Evolutionary conservation across 1,140 invertebrate genomes (phyloP).

Genomic region (Rhopalosiphum padi): DNA sequence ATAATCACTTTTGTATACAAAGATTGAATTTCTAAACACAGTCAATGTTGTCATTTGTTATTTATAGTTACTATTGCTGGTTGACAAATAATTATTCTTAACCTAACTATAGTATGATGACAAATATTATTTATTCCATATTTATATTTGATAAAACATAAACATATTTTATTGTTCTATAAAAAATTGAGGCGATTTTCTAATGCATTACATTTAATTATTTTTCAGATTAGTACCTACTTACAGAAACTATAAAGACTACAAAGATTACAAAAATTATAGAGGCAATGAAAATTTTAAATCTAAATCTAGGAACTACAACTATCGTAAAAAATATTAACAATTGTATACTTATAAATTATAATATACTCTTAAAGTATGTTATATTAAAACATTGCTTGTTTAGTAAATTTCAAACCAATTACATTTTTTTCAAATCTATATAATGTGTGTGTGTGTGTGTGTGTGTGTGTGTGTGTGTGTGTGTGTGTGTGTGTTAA

Average conservation of each 20-base stretch:
- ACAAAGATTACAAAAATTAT: slow-evolving; percentile 40
- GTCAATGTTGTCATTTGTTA: not conserved
- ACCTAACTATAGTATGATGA: not conserved
- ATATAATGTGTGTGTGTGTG: not conserved
- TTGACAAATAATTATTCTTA: not conserved
- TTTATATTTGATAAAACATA: not conserved
- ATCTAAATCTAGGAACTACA: slow-evolving; percentile 46
- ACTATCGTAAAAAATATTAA: slow-evolving; percentile 50
- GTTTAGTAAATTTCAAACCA: not conserved
- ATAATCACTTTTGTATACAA: not conserved
- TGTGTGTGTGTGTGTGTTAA: not conserved
- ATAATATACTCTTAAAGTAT: not conserved
- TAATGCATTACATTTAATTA: not conserved
- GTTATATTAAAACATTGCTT: not conserved
- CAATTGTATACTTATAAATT: not conserved
- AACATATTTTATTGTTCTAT: not conserved
- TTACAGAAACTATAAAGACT: slow-evolving; percentile 43
- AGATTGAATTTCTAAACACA: not conserved
- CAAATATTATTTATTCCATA: not conserved
- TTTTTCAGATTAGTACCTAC: slow-evolving; percentile 49
- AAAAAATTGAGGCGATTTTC: not conserved
- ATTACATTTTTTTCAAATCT: not conserved
- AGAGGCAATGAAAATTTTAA: slow-evolving; percentile 40
- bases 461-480: not conserved
- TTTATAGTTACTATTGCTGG: not conserved